These are phyloP conservation scores for Bombus terrestris DNA, from an alignment of 1,140 invertebrate genomes.

Conservation along the genomic window DNA sequence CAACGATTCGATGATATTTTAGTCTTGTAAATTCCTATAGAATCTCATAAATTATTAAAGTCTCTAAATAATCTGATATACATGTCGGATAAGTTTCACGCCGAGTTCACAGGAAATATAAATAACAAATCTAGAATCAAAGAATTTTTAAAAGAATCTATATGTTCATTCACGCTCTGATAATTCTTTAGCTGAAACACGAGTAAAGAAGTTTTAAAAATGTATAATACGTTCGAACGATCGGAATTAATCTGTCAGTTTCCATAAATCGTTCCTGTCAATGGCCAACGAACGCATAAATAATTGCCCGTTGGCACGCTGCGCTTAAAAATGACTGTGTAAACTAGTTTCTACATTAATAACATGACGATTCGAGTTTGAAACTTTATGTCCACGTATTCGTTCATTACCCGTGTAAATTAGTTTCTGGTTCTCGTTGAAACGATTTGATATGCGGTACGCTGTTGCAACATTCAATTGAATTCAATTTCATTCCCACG, in stretches of 20 bases:
- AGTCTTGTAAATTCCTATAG: neutral
- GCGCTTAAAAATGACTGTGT: neutral
- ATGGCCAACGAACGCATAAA: conserved; percentile 5
- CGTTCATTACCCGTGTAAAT: neutral
- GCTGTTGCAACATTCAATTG: neutral
- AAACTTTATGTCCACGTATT: neutral
- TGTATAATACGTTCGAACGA: neutral
- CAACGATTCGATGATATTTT: neutral
- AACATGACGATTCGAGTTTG: neutral
- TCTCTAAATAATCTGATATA: too few species aligned
- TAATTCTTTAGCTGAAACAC: neutral
- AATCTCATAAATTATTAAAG: neutral
- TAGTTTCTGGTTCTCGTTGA: conserved; percentile 3
- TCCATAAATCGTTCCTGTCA: neutral
- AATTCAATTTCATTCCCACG: conserved; percentile 7
- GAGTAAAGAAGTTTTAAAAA: neutral
- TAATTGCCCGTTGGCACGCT: neutral
- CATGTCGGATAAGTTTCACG: neutral
- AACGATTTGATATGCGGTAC: neutral
- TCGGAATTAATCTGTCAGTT: neutral
- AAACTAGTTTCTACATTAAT: conserved; percentile 24
- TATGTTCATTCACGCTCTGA: neutral
- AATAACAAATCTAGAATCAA: neutral
- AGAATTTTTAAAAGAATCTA: neutral
- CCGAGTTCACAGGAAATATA: neutral